Conservation (phyloP, 2,113 vertebrate species). For the Serinus canaria region DNA sequence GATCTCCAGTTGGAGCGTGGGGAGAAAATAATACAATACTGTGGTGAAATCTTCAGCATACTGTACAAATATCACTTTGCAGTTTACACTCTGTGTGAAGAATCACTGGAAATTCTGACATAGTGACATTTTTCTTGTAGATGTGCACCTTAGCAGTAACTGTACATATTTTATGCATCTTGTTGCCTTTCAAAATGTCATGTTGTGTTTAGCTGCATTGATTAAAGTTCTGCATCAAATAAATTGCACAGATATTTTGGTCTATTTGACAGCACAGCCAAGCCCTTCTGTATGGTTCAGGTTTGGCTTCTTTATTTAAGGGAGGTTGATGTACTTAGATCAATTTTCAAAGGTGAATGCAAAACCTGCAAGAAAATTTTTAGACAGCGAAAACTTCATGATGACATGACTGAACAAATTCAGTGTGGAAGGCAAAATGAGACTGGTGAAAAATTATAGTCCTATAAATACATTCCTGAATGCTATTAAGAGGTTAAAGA, state of each 20-base stretch:
- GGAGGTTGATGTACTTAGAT: neutral
- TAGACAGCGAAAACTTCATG: neutral
- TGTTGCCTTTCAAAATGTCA: neutral
- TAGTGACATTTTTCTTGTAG: neutral
- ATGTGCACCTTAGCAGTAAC: neutral
- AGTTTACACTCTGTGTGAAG: neutral
- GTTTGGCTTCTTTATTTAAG: neutral
- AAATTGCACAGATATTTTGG: neutral
- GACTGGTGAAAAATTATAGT: neutral
- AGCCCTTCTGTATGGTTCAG: neutral
- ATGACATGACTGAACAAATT: neutral
- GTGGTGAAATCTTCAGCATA: neutral
- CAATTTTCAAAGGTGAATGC: neutral
- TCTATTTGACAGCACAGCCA: neutral
- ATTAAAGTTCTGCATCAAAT: neutral
- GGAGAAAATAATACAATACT: neutral
- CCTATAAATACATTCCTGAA: neutral
- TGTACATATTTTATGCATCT: neutral
- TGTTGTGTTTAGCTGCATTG: neutral
- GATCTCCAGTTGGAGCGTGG: neutral
- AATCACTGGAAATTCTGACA: neutral
- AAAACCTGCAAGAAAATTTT: neutral
- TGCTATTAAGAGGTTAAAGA: neutral
- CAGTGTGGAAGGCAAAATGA: neutral
- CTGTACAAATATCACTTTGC: neutral